Percentiles rank a stretch among this genome's conserved stretches.
phyloP scores from a whole-genome alignment of 2,888 invertebrate species.

The Ctenicera cuprea region DNA sequence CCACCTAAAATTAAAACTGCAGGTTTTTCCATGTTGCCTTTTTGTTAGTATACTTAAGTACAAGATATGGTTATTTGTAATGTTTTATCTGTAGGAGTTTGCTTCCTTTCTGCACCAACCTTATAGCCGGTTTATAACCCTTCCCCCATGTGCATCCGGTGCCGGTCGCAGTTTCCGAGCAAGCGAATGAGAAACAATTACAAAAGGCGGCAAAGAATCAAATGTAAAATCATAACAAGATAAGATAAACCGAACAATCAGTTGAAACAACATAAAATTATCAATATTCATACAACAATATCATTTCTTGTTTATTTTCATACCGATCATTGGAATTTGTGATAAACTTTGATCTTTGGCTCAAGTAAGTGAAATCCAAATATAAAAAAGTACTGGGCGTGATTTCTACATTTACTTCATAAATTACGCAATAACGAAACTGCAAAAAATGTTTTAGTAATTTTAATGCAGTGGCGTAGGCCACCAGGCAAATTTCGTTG shows the following conservation, averaged over 20 bases:
- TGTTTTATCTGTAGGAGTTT: slow-evolving; percentile 42
- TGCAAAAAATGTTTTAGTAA: no score
- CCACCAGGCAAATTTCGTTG: no score
- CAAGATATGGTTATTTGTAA: slow-evolving; percentile 30
- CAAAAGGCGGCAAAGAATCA: slow-evolving; percentile 35
- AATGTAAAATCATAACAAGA: background rate
- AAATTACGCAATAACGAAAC: background rate
- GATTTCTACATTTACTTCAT: background rate
- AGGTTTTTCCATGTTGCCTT: slow-evolving; percentile 62
- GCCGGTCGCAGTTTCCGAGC: slow-evolving; percentile 30
- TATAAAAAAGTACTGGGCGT: slow-evolving; percentile 6
- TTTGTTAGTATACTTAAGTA: slow-evolving; percentile 32
- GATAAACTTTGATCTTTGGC: slow-evolving; percentile 24
- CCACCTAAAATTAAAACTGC: slow-evolving; percentile 65
- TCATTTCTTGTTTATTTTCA: background rate
- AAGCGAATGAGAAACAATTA: background rate
- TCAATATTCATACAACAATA: background rate
- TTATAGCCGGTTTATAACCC: slow-evolving; percentile 52
- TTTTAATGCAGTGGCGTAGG: no score
- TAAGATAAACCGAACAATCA: background rate
- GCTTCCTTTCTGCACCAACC: slow-evolving; percentile 43
- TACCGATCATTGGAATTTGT: slow-evolving; percentile 7
- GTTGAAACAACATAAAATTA: background rate
- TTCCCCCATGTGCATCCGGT: slow-evolving; percentile 45
- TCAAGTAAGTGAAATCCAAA: background rate